Evolutionary conservation across 2,797 vertebrate genomes (phyloP).

Genomic region (Chrosomus eos): DNA sequence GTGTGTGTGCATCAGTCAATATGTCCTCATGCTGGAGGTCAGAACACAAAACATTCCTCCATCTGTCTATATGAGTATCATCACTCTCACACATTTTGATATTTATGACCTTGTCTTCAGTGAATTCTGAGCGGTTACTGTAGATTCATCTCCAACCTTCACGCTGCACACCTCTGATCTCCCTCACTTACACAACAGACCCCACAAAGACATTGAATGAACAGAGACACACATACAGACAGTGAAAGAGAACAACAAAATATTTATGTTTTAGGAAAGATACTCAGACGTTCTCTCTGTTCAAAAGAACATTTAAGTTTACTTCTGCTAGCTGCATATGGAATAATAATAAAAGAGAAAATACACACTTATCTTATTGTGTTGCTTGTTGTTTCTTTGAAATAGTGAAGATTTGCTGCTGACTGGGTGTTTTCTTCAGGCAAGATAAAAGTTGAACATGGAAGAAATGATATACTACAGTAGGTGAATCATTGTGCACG

Average conservation of each 20-base stretch:
- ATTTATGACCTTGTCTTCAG: neutral
- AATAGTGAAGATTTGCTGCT: neutral
- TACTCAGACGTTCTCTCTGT: neutral
- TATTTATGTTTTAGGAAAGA: neutral
- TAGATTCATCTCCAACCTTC: neutral
- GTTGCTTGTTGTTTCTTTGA: neutral
- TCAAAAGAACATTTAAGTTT: neutral
- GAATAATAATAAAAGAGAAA: no score
- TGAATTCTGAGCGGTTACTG: neutral
- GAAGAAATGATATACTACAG: neutral
- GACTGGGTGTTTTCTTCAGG: neutral
- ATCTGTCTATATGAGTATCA: neutral
- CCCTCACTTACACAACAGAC: neutral
- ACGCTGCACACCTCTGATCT: constrained; percentile 22
- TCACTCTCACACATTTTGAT: neutral
- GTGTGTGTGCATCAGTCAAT: neutral
- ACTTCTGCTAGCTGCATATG: neutral
- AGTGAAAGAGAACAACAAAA: neutral
- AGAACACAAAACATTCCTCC: neutral
- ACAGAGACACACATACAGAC: neutral
- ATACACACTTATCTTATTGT: neutral
- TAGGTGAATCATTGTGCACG: neutral
- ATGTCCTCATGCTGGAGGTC: neutral
- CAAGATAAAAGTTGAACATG: neutral
- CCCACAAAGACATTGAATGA: neutral